phyloP scores from a whole-genome alignment of 2,797 vertebrate species.

The Spinus olivaceus region DNA sequence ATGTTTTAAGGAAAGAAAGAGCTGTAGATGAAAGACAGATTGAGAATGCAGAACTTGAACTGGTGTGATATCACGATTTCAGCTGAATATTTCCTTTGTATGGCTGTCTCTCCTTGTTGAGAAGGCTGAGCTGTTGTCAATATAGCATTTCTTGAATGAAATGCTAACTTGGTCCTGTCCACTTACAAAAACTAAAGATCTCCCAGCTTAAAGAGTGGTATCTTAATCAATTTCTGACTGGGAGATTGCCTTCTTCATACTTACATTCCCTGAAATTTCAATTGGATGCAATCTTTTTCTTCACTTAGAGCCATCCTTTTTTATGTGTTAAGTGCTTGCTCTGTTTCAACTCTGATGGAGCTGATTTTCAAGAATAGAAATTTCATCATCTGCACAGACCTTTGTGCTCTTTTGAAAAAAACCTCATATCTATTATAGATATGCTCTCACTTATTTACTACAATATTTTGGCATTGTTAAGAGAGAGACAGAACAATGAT shows the following conservation, averaged over 20 bases:
- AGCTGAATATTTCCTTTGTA: not conserved
- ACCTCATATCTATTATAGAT: not conserved
- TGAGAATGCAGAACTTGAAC: not conserved
- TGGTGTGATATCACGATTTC: not conserved
- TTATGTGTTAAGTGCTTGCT: not conserved
- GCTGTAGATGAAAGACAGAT: not conserved
- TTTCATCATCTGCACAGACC: not conserved
- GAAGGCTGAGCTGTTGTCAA: not conserved
- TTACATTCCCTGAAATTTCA: not conserved
- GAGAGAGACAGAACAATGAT: not conserved
- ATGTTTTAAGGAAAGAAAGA: not conserved
- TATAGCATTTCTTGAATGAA: not conserved
- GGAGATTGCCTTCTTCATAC: not conserved
- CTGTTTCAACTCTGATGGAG: not conserved
- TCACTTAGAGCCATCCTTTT: not conserved
- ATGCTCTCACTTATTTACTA: not conserved
- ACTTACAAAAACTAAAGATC: not conserved
- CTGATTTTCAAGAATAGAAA: constrained; percentile 7
- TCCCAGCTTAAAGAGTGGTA: not conserved
- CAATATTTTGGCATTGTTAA: not conserved
- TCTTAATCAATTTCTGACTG: not conserved
- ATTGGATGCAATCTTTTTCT: not conserved
- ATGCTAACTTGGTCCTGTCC: not conserved
- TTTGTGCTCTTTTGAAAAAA: not conserved
- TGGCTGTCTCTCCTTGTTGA: not conserved